These are phyloP conservation scores for Galeruca laticollis DNA, from an alignment of 2,888 invertebrate genomes.

Conservation along the genomic window DNA sequence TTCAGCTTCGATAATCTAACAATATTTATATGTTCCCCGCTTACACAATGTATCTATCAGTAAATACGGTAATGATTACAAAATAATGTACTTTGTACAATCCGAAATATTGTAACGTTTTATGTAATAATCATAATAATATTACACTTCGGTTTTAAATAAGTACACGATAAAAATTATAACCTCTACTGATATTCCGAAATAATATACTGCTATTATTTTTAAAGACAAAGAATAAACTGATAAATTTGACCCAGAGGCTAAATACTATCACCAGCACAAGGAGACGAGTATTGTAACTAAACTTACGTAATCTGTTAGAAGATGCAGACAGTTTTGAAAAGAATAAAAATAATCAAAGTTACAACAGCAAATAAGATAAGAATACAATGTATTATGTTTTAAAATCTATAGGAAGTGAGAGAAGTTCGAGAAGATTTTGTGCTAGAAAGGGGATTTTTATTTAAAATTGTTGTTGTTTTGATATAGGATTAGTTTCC, in stretches of 20 bases:
- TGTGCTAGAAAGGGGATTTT: too few species aligned
- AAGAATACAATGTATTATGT: too few species aligned
- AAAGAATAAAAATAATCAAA: not conserved
- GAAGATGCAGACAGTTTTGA: not conserved
- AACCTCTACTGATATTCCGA: conserved; percentile 26
- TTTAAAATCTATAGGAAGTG: too few species aligned
- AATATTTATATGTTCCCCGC: not conserved
- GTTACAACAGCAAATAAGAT: too few species aligned
- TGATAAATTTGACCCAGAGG: conserved; percentile 31
- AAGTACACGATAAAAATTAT: conserved; percentile 22
- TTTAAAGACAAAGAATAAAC: conserved; percentile 28
- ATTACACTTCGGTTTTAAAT: conserved; percentile 6
- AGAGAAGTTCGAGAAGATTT: too few species aligned
- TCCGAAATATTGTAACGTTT: conserved; percentile 6
- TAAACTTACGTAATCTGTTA: not conserved
- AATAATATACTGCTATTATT: conserved; percentile 23
- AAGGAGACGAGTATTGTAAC: conserved; percentile 1
- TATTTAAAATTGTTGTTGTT: too few species aligned
- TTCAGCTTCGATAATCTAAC: too few species aligned
- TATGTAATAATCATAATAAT: conserved; percentile 15
- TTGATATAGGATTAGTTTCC: too few species aligned
- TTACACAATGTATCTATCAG: not conserved
- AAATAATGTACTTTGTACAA: not conserved
- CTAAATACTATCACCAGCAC: conserved; percentile 15
- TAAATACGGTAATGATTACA: not conserved